These are phyloP conservation scores for Aurelia sp. DNA, from an alignment of 30 jellyfish, hydroid and myxozoan genomes.

Conservation along the genomic window DNA sequence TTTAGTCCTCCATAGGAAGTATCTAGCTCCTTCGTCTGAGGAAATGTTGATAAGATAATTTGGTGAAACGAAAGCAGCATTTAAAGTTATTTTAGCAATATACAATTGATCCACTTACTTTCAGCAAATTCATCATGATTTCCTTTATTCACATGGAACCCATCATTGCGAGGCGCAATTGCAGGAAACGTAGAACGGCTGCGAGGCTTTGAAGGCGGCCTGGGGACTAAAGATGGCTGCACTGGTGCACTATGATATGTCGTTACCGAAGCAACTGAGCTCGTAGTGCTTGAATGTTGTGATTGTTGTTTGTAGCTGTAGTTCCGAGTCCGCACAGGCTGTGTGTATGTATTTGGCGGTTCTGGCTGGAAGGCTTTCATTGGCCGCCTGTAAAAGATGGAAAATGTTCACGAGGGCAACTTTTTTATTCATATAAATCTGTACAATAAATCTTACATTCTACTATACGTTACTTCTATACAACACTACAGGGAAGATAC, in stretches of 20 bases:
- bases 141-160: conserved; percentile 8
- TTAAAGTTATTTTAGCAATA: too few species aligned
- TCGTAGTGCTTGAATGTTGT: conserved; percentile 46
- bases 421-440: too few species aligned
- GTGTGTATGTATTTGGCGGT: conserved; percentile 48
- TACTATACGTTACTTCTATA: too few species aligned
- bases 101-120: conserved; percentile 3
- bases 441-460: too few species aligned
- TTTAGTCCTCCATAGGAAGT: too few species aligned
- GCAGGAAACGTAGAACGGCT: conserved; percentile 68
- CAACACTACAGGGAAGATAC: too few species aligned
- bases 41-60: too few species aligned
- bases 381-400: conserved; percentile 31
- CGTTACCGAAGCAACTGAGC: conserved; percentile 68
- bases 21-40: too few species aligned
- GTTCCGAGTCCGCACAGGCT: conserved; percentile 50
- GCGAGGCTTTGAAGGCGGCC: conserved; percentile 71
- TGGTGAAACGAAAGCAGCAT: too few species aligned
- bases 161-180: conserved; percentile 38
- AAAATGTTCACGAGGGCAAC: not conserved
- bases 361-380: conserved; percentile 48
- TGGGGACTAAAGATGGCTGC: conserved; percentile 70
- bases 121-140: conserved; percentile 28
- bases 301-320: conserved; percentile 30
- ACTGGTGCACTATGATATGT: conserved; percentile 81